A percentile compares a stretch with the other conserved stretches of the same genome.
Evolutionary conservation across 2,113 vertebrate genomes (phyloP).

Genomic region (Chlorodrepanis virens): DNA sequence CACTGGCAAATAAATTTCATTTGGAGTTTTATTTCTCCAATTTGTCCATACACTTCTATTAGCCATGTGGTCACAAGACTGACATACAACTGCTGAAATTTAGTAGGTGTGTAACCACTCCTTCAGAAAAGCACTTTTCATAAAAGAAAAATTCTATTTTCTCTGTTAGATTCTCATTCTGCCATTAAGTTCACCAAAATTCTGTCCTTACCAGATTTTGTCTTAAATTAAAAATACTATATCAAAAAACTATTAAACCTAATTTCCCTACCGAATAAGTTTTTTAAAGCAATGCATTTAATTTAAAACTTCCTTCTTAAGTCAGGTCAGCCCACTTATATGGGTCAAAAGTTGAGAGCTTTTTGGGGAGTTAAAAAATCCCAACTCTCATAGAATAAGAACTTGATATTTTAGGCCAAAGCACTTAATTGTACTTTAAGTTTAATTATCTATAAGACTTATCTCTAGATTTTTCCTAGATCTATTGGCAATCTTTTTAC

Average conservation of each 20-base stretch:
- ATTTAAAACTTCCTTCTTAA: background rate
- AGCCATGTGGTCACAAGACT: background rate
- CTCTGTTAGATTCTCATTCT: background rate
- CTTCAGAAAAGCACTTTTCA: background rate
- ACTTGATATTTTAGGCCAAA: background rate
- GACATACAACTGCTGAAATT: background rate
- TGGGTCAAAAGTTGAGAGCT: background rate
- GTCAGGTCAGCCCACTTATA: background rate
- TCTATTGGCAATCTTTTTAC: background rate
- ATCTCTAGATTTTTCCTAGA: background rate
- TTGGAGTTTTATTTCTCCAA: background rate
- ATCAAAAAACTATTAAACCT: background rate
- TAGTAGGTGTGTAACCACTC: background rate
- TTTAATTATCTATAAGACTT: background rate
- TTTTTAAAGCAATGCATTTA: background rate
- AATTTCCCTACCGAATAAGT: background rate
- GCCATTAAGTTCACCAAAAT: background rate
- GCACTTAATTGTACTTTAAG: background rate
- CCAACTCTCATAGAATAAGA: background rate
- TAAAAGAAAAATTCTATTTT: background rate
- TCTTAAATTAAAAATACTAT: background rate
- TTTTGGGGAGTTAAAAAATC: background rate
- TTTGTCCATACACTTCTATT: background rate
- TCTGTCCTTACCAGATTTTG: background rate
- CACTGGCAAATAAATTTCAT: constrained; percentile 16